A percentile compares a stretch with the other conserved stretches of the same genome.
These are phyloP conservation scores for Drosophila biarmipes DNA, from an alignment of 1,140 invertebrate species.

Conservation along the genomic window DNA sequence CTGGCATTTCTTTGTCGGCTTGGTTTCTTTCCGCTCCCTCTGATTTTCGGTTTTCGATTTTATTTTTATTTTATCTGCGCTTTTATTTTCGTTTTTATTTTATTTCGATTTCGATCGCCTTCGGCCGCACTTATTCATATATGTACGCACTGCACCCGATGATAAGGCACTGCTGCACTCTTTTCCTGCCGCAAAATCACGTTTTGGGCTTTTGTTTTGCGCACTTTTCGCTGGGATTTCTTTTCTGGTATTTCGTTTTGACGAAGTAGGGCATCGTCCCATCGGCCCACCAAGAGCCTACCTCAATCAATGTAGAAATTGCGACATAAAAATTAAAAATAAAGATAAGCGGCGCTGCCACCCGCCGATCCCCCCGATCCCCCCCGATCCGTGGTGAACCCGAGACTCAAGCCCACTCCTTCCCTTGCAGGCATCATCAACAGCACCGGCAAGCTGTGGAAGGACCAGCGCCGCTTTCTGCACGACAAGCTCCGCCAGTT, in stretches of 20 bases:
- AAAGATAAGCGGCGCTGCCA: constrained; percentile 3
- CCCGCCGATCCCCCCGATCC: neutral
- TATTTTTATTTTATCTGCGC: constrained; percentile 12
- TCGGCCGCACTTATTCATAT: constrained; percentile 29
- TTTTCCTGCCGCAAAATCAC: constrained; percentile 30
- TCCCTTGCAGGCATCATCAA: constrained; percentile 92
- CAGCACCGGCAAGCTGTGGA: constrained; percentile 95
- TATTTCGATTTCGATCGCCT: constrained; percentile 8
- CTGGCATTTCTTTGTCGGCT: constrained; percentile 25
- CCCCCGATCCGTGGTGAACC: too few species aligned
- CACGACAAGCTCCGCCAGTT: constrained; percentile 95
- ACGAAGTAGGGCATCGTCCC: constrained; percentile 27
- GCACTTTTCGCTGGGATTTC: constrained; percentile 23
- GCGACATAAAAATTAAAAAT: constrained; percentile 6
- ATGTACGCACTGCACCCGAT: neutral
- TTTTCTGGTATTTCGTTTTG: constrained; percentile 33
- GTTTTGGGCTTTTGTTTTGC: constrained; percentile 22
- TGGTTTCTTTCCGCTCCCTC: constrained; percentile 18
- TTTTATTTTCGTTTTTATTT: constrained; percentile 8
- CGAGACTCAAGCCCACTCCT: neutral
- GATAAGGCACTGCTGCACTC: constrained; percentile 40
- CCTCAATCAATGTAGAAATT: constrained; percentile 58
- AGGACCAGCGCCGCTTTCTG: constrained; percentile 95
- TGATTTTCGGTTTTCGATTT: constrained; percentile 19
- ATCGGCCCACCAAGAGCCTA: constrained; percentile 48